Percentiles rank a stretch among this genome's conserved stretches.
These are phyloP conservation scores for Brotula barbata DNA, from an alignment of 2,797 vertebrate species.

Conservation along the genomic window DNA sequence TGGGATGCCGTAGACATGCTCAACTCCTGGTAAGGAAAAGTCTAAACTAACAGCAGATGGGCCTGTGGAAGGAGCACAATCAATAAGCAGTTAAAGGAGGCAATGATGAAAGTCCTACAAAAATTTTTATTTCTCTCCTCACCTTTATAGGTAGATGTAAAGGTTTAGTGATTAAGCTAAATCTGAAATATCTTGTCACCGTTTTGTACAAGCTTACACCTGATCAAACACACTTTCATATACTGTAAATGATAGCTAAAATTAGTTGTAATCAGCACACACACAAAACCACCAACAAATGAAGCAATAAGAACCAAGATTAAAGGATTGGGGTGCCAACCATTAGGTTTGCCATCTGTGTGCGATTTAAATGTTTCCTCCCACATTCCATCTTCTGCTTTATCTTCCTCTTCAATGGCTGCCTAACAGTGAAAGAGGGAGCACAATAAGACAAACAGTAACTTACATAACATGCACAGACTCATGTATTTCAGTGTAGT, in stretches of 20 bases:
- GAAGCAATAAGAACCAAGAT: not conserved
- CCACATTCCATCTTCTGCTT: constrained; percentile 85
- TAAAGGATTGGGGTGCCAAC: constrained; percentile 58
- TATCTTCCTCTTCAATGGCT: constrained; percentile 70
- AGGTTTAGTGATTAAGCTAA: too few relatives aligned
- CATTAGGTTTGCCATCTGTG: constrained; percentile 88
- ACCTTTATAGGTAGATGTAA: not conserved
- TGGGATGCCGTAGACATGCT: constrained; percentile 92
- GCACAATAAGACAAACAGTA: not conserved
- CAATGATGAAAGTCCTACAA: not conserved
- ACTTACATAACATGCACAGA: not conserved
- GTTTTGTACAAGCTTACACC: too few relatives aligned
- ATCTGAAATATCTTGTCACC: too few relatives aligned
- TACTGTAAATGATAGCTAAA: not conserved
- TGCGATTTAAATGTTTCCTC: constrained; percentile 94
- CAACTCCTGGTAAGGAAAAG: constrained; percentile 90
- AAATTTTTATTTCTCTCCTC: not conserved
- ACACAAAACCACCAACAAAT: constrained; percentile 2
- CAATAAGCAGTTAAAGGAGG: not conserved
- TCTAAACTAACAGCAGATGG: constrained; percentile 90
- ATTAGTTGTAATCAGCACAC: not conserved
- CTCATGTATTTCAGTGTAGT: not conserved
- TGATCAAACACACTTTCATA: too few relatives aligned
- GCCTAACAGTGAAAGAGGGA: constrained; percentile 37
- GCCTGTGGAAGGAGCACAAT: constrained; percentile 69